phyloP scores from a whole-genome alignment of 2,888 invertebrate genomes.

The Spisula subtruncata region DNA sequence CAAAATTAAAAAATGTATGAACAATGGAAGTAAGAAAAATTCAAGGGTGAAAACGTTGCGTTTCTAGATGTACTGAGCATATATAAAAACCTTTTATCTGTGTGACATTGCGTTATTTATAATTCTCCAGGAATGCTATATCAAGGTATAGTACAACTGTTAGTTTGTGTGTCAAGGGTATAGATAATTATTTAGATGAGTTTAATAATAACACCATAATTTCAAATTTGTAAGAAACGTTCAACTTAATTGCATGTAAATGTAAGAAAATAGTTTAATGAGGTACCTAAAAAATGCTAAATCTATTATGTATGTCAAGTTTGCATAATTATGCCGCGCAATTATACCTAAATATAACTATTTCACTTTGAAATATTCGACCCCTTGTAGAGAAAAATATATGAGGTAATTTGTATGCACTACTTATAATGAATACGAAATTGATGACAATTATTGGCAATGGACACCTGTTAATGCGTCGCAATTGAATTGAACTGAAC shows the following conservation, averaged over 20 bases:
- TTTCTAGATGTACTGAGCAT: too few species aligned
- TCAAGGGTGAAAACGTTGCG: too few species aligned
- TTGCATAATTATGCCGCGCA: background rate
- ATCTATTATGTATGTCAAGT: background rate
- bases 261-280: slow-evolving; percentile 6
- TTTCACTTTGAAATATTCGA: background rate
- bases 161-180: background rate
- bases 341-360: background rate
- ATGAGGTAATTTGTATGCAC: background rate
- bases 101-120: background rate
- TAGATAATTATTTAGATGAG: background rate
- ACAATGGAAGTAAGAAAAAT: too few species aligned
- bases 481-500: too few species aligned
- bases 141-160: background rate
- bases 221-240: background rate
- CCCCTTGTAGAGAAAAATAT: background rate
- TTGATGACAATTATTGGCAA: background rate
- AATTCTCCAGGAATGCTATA: background rate
- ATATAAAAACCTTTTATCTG: background rate
- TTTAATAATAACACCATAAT: background rate
- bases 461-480: background rate
- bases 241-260: background rate
- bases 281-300: background rate
- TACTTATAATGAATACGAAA: background rate
- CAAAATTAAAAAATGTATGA: too few species aligned